These are phyloP conservation scores for Puffinus mauretanicus DNA, from an alignment of 2,113 vertebrate genomes.

Conservation along the genomic window DNA sequence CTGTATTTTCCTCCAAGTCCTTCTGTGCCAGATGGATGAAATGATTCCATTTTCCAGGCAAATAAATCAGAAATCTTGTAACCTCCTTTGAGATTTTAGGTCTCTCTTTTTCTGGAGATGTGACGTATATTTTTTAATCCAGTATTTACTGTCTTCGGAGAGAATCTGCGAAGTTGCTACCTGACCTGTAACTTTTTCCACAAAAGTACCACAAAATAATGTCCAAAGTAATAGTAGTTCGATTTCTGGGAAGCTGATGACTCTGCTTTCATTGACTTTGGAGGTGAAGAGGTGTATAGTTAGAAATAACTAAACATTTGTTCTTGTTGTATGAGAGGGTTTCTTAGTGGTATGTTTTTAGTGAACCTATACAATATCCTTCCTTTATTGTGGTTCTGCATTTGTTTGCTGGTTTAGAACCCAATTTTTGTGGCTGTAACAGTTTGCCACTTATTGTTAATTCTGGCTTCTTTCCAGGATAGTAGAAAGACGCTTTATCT, in stretches of 20 bases:
- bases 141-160: background rate
- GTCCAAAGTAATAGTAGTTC: background rate
- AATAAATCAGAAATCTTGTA: conserved; percentile 59
- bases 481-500: background rate
- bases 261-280: background rate
- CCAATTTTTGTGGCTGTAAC: background rate
- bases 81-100: conserved; percentile 18
- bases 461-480: background rate
- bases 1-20: conserved; percentile 37
- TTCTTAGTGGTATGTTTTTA: background rate
- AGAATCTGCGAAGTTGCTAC: background rate
- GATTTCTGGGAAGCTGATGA: background rate
- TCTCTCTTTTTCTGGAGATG: background rate
- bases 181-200: background rate
- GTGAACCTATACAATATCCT: background rate
- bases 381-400: background rate
- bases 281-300: background rate
- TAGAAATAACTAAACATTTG: background rate
- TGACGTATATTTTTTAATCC: background rate
- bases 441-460: background rate
- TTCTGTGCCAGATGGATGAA: conserved; percentile 59
- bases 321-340: background rate
- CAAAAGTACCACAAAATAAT: background rate
- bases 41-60: conserved; percentile 61
- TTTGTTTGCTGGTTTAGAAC: background rate